Conservation (phyloP, 2,797 vertebrate genomes). For the Perodicticus potto region DNA sequence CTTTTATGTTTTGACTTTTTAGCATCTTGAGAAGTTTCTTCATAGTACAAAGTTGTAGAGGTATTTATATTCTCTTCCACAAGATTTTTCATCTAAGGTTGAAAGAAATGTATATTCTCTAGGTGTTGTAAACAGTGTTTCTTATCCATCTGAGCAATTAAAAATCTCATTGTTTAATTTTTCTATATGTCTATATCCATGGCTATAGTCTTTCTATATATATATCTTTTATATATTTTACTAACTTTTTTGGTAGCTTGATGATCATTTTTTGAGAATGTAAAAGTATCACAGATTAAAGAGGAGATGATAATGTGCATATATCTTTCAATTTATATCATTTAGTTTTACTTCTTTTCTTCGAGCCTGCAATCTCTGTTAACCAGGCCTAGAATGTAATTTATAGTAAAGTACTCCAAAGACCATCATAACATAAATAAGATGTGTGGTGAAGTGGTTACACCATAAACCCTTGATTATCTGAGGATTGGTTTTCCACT, state of each 20-base stretch:
- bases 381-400: background rate
- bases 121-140: background rate
- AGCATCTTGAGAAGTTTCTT: constrained; percentile 13
- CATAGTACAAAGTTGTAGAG: background rate
- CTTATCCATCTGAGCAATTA: background rate
- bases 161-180: background rate
- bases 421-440: background rate
- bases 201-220: background rate
- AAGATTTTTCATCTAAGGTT: constrained; percentile 1
- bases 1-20: constrained; percentile 38
- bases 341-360: constrained; percentile 19
- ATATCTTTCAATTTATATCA: background rate
- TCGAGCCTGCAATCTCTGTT: background rate
- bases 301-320: background rate
- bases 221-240: background rate
- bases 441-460: background rate
- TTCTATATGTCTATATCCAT: background rate
- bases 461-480: background rate
- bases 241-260: background rate
- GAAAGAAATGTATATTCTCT: background rate
- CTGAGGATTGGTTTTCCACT: background rate
- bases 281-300: background rate
- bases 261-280: background rate
- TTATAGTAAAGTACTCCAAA: background rate
- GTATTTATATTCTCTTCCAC: background rate